phyloP scores from a whole-genome alignment of 1,140 invertebrate species.

The Dendrolimus punctatus region DNA sequence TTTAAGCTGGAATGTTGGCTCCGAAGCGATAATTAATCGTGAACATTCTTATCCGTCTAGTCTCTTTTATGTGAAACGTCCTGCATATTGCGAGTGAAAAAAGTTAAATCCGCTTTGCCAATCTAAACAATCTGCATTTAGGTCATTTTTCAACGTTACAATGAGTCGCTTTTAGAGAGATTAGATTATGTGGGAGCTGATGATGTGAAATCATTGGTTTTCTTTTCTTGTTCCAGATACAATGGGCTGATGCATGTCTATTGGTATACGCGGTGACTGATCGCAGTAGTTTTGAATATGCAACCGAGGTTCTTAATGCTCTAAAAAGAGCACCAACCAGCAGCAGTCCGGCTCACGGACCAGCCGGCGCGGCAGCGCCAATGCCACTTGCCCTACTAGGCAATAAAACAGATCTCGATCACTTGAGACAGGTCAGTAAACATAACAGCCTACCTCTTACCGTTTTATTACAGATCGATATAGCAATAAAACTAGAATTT shows the following conservation, averaged over 20 bases:
- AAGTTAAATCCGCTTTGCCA: slow-evolving; percentile 3
- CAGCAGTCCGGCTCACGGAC: slow-evolving; percentile 46
- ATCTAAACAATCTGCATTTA: slow-evolving; percentile 1
- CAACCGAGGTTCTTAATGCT: slow-evolving; percentile 74
- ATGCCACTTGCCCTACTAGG: slow-evolving; percentile 78
- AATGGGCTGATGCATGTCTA: slow-evolving; percentile 85
- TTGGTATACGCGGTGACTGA: slow-evolving; percentile 88
- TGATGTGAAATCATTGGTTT: background rate
- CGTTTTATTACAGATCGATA: too few species aligned
- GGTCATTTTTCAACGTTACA: too few species aligned
- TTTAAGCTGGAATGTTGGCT: slow-evolving; percentile 49
- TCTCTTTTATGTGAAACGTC: slow-evolving; percentile 17
- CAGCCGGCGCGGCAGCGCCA: slow-evolving; percentile 32
- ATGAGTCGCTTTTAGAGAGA: background rate
- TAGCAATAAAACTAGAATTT: too few species aligned
- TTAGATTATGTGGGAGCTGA: background rate
- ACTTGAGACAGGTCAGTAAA: slow-evolving; percentile 78
- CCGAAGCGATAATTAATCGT: slow-evolving; percentile 41
- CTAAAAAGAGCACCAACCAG: slow-evolving; percentile 68
- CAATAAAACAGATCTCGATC: slow-evolving; percentile 85
- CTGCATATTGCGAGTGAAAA: slow-evolving; percentile 4
- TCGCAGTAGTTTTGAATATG: slow-evolving; percentile 79
- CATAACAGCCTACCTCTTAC: background rate
- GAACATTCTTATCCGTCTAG: slow-evolving; percentile 29
- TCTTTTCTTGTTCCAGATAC: slow-evolving; percentile 68